A percentile compares a stretch with the other conserved stretches of the same genome.
phyloP scores from a whole-genome alignment of 2,113 vertebrate genomes.

The Microcebus jonahi region DNA sequence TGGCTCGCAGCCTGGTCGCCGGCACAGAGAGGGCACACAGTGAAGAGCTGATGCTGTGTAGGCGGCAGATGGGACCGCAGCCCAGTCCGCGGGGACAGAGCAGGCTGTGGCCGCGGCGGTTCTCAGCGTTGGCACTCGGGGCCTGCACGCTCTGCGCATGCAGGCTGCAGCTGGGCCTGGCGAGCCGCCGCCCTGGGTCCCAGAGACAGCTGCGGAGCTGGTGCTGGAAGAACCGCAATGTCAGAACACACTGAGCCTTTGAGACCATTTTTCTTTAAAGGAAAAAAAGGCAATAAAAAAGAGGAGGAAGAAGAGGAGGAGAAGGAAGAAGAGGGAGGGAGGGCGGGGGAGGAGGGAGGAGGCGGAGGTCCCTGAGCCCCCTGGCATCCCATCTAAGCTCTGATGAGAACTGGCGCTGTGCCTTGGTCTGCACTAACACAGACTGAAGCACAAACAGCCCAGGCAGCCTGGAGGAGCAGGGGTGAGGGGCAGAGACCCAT shows the following conservation, averaged over 20 bases:
- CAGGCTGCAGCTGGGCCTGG: not conserved
- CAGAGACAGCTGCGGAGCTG: not conserved
- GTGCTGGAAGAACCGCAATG: not conserved
- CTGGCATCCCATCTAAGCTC: not conserved
- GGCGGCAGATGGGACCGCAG: not conserved
- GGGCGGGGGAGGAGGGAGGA: not conserved
- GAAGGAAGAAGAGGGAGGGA: not conserved
- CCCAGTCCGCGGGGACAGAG: not conserved
- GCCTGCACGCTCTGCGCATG: not conserved
- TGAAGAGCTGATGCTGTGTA: not conserved
- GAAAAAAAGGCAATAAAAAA: not conserved
- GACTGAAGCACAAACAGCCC: not conserved
- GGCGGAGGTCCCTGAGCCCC: not conserved
- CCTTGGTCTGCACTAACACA: not conserved
- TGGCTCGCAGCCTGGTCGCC: not conserved
- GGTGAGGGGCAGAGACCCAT: too few relatives aligned
- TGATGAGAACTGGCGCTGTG: not conserved
- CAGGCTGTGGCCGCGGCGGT: not conserved
- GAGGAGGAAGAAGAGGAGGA: too few relatives aligned
- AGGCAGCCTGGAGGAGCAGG: not conserved
- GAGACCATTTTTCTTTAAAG: not conserved
- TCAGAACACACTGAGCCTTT: not conserved
- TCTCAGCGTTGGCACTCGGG: not conserved
- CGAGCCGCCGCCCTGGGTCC: not conserved
- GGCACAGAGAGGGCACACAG: too few relatives aligned